Evolutionary conservation across 1,140 invertebrate genomes (phyloP).

Genomic region (Drosophila triauraria): DNA sequence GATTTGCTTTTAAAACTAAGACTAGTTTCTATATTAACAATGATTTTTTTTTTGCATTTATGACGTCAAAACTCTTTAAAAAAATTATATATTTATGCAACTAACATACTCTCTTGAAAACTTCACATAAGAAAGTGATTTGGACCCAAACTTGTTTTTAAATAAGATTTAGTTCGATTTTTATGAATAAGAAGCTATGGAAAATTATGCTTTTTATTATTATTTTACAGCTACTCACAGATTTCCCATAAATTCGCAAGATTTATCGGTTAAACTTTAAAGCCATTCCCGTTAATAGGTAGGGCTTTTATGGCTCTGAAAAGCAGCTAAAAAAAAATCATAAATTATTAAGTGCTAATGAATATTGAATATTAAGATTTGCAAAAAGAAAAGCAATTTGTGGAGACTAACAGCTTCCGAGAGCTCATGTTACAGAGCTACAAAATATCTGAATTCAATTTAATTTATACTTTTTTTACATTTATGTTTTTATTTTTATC

Average conservation of each 20-base stretch:
- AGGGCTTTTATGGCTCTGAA: neutral
- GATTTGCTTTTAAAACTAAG: no score
- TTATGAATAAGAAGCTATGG: neutral
- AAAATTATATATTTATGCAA: neutral
- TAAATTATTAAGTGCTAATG: conserved; percentile 18
- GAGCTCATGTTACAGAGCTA: neutral
- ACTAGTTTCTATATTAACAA: no score
- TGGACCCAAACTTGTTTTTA: neutral
- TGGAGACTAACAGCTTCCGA: neutral
- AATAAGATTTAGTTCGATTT: neutral
- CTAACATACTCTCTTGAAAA: neutral
- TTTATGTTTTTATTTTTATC: neutral
- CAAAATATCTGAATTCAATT: neutral
- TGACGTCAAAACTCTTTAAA: no score
- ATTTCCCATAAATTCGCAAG: conserved; percentile 7
- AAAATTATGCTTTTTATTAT: conserved; percentile 4
- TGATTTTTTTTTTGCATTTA: no score
- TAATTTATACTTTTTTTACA: neutral
- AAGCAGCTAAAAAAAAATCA: neutral
- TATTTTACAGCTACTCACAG: conserved; percentile 1
- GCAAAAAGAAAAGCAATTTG: neutral
- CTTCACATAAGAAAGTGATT: neutral
- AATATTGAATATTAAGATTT: neutral
- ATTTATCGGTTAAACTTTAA: neutral
- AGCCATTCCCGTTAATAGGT: conserved; percentile 3